Evolutionary conservation across 2,113 vertebrate species (phyloP).

Genomic region (Odontophorus gujanensis): DNA sequence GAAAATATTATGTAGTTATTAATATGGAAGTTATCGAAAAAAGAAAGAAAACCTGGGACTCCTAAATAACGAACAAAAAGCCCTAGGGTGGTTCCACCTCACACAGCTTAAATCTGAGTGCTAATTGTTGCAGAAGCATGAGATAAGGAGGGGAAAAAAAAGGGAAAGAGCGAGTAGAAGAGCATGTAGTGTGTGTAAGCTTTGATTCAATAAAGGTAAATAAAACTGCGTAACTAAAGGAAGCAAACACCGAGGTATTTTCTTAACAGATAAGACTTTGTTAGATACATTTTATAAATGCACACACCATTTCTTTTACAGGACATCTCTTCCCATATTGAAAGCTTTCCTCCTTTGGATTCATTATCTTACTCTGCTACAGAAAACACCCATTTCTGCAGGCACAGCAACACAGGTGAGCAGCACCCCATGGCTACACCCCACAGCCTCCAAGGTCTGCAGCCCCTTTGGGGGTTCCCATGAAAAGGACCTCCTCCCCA

Average conservation of each 20-base stretch:
- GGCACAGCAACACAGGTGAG: not conserved
- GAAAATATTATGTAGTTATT: not conserved
- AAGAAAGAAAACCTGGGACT: accelerated
- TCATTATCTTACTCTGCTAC: not conserved
- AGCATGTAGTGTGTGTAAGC: accelerated
- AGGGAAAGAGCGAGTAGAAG: not conserved
- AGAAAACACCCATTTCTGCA: accelerated
- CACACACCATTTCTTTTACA: not conserved
- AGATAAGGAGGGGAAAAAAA: not conserved
- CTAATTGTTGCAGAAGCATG: not conserved
- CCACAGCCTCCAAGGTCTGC: not conserved
- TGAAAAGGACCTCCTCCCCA: not conserved
- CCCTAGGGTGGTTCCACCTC: not conserved
- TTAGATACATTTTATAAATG: accelerated
- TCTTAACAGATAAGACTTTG: accelerated
- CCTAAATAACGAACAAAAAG: not conserved
- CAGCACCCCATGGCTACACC: not conserved
- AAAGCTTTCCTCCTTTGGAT: not conserved
- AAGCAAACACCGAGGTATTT: accelerated
- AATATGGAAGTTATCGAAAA: not conserved
- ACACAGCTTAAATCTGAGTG: not conserved
- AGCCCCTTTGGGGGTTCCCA: not conserved
- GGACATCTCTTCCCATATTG: accelerated
- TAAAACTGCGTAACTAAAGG: not conserved
- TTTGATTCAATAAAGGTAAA: not conserved